Base-by-base conservation (phyloP, 2,797 vertebrate genomes). In the Bradypodion pumilum region DNA sequence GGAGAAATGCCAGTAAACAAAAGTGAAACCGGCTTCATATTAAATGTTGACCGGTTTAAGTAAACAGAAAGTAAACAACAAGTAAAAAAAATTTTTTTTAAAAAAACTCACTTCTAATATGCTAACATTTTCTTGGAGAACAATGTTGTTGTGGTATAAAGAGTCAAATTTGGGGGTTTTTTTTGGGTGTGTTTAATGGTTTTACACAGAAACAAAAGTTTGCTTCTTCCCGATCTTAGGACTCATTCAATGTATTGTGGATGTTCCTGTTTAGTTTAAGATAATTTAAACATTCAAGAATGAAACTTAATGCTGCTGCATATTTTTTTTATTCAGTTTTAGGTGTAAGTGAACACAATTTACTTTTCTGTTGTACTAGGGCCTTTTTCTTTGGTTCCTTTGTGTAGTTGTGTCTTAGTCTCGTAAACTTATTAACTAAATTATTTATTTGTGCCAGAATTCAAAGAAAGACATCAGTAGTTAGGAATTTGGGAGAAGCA, bases 251-350 rank as follows among this genome's bases (percentile, higher is more conserved):
- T 23, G 13, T 77, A 72, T 76, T 16, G 52, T 29, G 32, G 25
- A 49, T 82, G 85, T 68, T 93, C 85, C 87, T 90, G 74, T 86
- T 93, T 93, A 88, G 92, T 91, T 93, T 95, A 91, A 86, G 91
- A 90, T 92, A 82, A 91, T 91, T 87, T 89, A 90, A 89, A 94
- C 92, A 94, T 92, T 94, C 92, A 91, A 92, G 78, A 89, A 93
- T 93, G 91, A 85, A 91, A 92, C 87, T 7, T 93, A 91, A 74
- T 75, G 25, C 85, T 92, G 81, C 83, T 60, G 90, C 91, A 88
- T 91, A 86, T 12, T 92, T 92, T 86, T 87, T 1, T 63, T 85
- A 92, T 90, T 92, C 82, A 60, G 10, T 40, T 76, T 44, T 32
- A 60, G 19, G 32, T 27, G 32, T 46, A 25, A 74, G 29, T 35